These are phyloP conservation scores for Ameiurus melas DNA, from an alignment of 2,113 vertebrate species.

Conservation along the genomic window DNA sequence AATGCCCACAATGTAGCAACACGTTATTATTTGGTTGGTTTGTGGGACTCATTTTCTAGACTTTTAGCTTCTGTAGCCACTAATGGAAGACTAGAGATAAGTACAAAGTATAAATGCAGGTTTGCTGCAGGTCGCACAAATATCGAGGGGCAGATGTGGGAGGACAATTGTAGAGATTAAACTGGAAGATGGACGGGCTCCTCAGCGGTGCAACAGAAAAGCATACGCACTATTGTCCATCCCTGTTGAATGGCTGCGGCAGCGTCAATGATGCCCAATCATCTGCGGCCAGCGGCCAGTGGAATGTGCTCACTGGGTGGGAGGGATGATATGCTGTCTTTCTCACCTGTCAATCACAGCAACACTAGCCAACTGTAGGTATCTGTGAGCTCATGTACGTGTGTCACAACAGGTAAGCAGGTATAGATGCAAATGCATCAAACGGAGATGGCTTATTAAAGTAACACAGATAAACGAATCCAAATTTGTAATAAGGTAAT, in stretches of 20 bases:
- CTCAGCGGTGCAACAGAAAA: background rate
- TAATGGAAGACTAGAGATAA: background rate
- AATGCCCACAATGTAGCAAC: background rate
- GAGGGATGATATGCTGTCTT: no score
- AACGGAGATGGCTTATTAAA: no score
- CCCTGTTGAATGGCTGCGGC: background rate
- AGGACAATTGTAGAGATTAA: background rate
- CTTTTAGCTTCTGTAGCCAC: constrained; percentile 2
- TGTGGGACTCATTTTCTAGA: constrained; percentile 6
- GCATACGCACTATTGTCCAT: no score
- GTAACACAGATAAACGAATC: no score
- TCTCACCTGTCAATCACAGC: background rate
- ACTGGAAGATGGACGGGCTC: background rate
- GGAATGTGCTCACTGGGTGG: background rate
- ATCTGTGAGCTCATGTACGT: background rate
- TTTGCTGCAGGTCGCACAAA: background rate
- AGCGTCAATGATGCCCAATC: background rate
- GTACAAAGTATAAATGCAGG: background rate
- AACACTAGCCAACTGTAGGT: background rate
- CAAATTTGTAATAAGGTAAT: no score
- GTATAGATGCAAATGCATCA: background rate
- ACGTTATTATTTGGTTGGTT: background rate
- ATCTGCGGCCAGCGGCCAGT: background rate
- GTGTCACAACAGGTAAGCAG: no score
- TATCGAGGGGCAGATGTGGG: background rate